Evolutionary conservation across 2,797 vertebrate species (phyloP), one percentile per base, ranked within the genome.

Genomic region (Sebastes matsubarae): DNA sequence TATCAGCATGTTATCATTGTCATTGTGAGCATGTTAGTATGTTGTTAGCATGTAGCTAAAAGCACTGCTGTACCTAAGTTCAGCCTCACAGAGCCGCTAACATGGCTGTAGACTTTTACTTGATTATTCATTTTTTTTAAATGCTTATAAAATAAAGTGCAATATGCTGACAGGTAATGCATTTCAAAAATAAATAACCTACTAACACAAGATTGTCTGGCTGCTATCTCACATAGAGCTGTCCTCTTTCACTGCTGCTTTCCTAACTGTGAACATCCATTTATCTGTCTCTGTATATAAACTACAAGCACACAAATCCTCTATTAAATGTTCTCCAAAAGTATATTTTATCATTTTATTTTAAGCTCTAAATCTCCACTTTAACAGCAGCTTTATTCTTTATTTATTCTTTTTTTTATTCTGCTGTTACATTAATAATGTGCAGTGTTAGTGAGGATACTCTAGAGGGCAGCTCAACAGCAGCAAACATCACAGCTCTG

Each of bases 401-500:
- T 30, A 30, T 30, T 30, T 30, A 30, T 30, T 30, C 29, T 30
- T 30, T 30, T 30, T 30, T 30, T 30, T 30, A 30, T 30, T 65
- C 0, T 32, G 42, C 38, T 36, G 50, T 42, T 30, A 29, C 69
- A 54, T 55, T n/a, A 16, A 13, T 36, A 7, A 38, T 16, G 27
- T 88, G 90, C 65, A 90, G 71, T 87, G 27, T 32, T 30, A 4
- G 22, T 32, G 2, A 29, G 3, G 12, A 46, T 18, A 70, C 93
- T 90, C 81, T 82, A 92, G 94, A 82, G 90, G 92, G 93, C 91
- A 84, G 78, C 82, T 82, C 11, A 57, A 38, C 71, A 77, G 67
- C 77, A 88, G 71, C 64, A 50, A 70, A 75, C 38, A 27, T 18
- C 2, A 8, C 22, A 77, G 25, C 36, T 22, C 2, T 22, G 34